Percentiles rank a stretch among this genome's conserved stretches.
Evolutionary conservation across 2,888 invertebrate species (phyloP).

Genomic region (Julus scanicus): DNA sequence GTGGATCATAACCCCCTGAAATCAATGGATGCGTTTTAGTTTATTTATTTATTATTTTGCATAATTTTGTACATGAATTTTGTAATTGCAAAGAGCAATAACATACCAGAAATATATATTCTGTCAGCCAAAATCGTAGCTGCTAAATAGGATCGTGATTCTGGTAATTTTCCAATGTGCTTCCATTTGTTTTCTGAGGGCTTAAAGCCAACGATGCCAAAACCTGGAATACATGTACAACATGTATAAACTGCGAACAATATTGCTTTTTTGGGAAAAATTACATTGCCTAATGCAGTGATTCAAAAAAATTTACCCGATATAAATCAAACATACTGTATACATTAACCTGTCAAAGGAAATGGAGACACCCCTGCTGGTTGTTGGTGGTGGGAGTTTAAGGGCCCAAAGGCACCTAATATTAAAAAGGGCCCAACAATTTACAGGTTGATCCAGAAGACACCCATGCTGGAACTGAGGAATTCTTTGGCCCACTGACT

Average conservation of each 20-base stretch:
- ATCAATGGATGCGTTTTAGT: background rate
- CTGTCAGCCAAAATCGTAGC: conserved; percentile 15
- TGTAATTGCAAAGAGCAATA: background rate
- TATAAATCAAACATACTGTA: background rate
- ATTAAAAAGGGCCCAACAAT: too few species aligned
- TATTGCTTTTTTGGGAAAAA: background rate
- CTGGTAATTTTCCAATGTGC: conserved; percentile 45
- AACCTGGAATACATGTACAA: background rate
- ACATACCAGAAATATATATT: conserved; percentile 41
- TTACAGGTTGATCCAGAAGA: too few species aligned
- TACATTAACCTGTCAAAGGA: background rate
- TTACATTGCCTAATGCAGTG: background rate
- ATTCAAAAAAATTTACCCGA: too few species aligned
- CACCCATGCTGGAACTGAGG: too few species aligned
- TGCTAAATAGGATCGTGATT: conserved; percentile 44
- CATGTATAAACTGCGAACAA: background rate
- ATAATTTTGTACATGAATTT: background rate
- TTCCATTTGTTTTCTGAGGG: conserved; percentile 4
- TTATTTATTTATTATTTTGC: background rate
- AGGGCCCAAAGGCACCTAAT: too few species aligned
- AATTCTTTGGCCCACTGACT: too few species aligned
- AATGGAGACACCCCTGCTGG: too few species aligned
- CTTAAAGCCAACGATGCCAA: conserved; percentile 1
- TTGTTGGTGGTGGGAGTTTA: too few species aligned
- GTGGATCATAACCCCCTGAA: conserved; percentile 44